phyloP scores from a whole-genome alignment of 2,797 vertebrate genomes.

The Pangasius krempfi region DNA sequence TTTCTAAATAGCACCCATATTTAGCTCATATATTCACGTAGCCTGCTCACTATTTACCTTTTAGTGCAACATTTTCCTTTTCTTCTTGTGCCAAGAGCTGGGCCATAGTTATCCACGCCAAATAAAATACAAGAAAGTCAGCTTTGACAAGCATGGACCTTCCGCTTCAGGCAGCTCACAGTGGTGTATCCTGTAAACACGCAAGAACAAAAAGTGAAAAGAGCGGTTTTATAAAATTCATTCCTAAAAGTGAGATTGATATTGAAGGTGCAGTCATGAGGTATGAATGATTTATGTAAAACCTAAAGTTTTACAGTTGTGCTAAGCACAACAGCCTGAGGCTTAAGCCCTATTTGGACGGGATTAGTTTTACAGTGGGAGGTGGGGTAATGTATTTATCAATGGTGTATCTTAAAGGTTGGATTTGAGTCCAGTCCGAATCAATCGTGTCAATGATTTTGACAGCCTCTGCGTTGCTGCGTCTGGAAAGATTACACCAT shows the following conservation, averaged over 20 bases:
- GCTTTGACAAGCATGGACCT: slow-evolving; percentile 80
- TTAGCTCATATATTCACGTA: no score
- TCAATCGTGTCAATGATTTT: not conserved
- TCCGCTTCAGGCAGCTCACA: slow-evolving; percentile 64
- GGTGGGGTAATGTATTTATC: not conserved
- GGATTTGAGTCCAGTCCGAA: not conserved
- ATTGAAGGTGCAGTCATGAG: not conserved
- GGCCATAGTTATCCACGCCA: slow-evolving; percentile 85
- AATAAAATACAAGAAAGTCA: slow-evolving; percentile 72
- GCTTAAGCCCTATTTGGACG: not conserved
- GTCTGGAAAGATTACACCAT: not conserved
- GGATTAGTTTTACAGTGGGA: not conserved
- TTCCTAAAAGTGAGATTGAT: not conserved
- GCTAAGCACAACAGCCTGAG: not conserved
- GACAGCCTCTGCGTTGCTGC: not conserved
- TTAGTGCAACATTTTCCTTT: slow-evolving; percentile 92
- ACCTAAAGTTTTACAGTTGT: not conserved
- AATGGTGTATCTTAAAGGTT: not conserved
- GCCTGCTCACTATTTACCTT: slow-evolving; percentile 76
- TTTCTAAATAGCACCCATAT: not conserved
- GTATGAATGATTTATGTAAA: not conserved
- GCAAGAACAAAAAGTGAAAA: not conserved
- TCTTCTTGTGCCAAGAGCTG: slow-evolving; percentile 88
- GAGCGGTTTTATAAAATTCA: not conserved
- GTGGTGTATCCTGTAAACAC: slow-evolving; percentile 66